A percentile compares a stretch with the other conserved stretches of the same genome.
Evolutionary conservation across 2,888 invertebrate genomes (phyloP).

Genomic region (Chironomus tentans): DNA sequence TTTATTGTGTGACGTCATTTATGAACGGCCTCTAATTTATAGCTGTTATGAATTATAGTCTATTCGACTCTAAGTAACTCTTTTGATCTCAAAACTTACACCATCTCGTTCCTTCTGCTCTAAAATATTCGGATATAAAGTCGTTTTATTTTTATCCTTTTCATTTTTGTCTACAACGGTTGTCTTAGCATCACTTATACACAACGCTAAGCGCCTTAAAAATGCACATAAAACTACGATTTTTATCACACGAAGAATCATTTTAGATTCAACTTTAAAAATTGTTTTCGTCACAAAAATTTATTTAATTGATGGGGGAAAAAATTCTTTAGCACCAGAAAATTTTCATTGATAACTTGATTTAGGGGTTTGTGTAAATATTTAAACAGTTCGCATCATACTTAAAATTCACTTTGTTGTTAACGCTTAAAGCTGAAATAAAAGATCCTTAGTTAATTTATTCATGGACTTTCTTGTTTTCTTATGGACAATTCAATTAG

Average conservation of each 20-base stretch:
- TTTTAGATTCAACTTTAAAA: background rate
- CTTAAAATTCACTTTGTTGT: too few species aligned
- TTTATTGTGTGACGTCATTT: too few species aligned
- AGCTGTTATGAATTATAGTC: too few species aligned
- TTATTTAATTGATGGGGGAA: background rate
- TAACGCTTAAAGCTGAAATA: too few species aligned
- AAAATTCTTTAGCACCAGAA: background rate
- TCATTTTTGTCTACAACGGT: background rate
- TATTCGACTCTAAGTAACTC: too few species aligned
- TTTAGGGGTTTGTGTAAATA: too few species aligned
- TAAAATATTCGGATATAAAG: background rate
- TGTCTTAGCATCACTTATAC: background rate
- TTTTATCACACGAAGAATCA: background rate
- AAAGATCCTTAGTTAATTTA: too few species aligned
- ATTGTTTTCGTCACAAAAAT: background rate
- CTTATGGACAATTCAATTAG: too few species aligned
- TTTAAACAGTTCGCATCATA: too few species aligned
- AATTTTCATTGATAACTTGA: background rate
- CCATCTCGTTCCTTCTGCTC: slow-evolving; percentile 10
- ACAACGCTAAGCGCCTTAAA: background rate
- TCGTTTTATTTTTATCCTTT: background rate
- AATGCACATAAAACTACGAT: background rate
- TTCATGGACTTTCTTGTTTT: too few species aligned
- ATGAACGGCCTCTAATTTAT: too few species aligned
- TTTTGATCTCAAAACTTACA: background rate